These are phyloP conservation scores for Zaprionus kolodkinae DNA, from an alignment of 1,140 invertebrate species.

Conservation along the genomic window DNA sequence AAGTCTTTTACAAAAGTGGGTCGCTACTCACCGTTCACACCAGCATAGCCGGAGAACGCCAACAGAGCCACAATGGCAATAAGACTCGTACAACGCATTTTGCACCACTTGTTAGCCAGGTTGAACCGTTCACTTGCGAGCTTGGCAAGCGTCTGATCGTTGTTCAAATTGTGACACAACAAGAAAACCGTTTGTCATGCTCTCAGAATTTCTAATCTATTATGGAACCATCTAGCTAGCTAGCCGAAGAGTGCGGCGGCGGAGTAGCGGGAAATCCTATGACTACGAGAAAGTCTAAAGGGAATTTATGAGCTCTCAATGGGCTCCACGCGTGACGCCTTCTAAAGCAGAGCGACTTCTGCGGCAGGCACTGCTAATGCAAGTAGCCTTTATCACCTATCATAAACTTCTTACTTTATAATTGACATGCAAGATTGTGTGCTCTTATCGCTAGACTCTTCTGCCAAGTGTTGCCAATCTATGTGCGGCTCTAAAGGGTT, in stretches of 20 bases:
- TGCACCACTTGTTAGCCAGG: conserved; percentile 41
- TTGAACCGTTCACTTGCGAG: conserved; percentile 54
- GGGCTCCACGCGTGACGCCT: conserved; percentile 33
- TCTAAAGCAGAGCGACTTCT: conserved; percentile 33
- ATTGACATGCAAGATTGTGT: neutral
- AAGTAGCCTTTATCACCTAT: conserved; percentile 18
- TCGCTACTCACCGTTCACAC: conserved; percentile 61
- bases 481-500: conserved; percentile 11
- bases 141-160: conserved; percentile 59
- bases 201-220: conserved; percentile 63
- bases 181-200: conserved; percentile 28
- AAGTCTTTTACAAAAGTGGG: conserved; percentile 30
- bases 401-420: conserved; percentile 37
- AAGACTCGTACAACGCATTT: conserved; percentile 56
- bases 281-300: neutral
- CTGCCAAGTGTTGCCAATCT: conserved; percentile 1
- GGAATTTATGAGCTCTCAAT: conserved; percentile 19
- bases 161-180: neutral
- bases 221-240: neutral
- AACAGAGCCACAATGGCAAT: conserved; percentile 41
- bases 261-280: neutral
- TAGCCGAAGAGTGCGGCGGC: neutral
- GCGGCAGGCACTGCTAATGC: conserved; percentile 30
- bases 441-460: neutral
- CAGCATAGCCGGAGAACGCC: conserved; percentile 35